Evolutionary conservation across 2,797 vertebrate species (phyloP).

Genomic region (Yasuhikotakia modesta): DNA sequence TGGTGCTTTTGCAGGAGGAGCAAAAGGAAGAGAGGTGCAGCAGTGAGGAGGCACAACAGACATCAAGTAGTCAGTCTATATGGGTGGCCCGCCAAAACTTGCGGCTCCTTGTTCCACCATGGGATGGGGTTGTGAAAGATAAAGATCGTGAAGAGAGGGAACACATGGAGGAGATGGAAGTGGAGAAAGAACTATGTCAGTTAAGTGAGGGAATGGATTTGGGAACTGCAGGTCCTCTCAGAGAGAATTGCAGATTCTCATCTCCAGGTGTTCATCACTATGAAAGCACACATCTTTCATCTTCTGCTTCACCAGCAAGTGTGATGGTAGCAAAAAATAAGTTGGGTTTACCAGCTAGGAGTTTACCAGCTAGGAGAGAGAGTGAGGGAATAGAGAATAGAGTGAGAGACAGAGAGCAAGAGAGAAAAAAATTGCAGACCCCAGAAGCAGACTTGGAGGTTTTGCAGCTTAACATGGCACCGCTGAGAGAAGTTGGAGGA

Average conservation of each 20-base stretch:
- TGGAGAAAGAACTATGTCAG: conserved; percentile 79
- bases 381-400: conserved; percentile 49
- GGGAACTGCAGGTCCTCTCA: conserved; percentile 68
- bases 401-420: conserved; percentile 50
- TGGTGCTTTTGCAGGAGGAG: conserved; percentile 77
- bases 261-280: conserved; percentile 65
- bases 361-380: conserved; percentile 42
- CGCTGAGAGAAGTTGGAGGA: conserved; percentile 56
- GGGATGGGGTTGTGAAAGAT: conserved; percentile 73
- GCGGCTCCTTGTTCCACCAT: conserved; percentile 83
- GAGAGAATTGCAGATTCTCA: conserved; percentile 66
- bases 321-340: conserved; percentile 52
- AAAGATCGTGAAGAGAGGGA: conserved; percentile 73
- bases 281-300: conserved; percentile 58
- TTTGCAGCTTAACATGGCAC: conserved; percentile 79
- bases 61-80: conserved; percentile 65
- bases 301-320: conserved; percentile 58
- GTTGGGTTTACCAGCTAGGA: no score
- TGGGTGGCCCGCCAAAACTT: conserved; percentile 82
- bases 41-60: conserved; percentile 61
- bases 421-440: conserved; percentile 71
- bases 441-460: conserved; percentile 86
- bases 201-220: conserved; percentile 78
- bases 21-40: conserved; percentile 38
- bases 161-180: conserved; percentile 77